A percentile compares a stretch with the other conserved stretches of the same genome.
Evolutionary conservation across 2,888 invertebrate species (phyloP).

Genomic region (Volucella bombylans): DNA sequence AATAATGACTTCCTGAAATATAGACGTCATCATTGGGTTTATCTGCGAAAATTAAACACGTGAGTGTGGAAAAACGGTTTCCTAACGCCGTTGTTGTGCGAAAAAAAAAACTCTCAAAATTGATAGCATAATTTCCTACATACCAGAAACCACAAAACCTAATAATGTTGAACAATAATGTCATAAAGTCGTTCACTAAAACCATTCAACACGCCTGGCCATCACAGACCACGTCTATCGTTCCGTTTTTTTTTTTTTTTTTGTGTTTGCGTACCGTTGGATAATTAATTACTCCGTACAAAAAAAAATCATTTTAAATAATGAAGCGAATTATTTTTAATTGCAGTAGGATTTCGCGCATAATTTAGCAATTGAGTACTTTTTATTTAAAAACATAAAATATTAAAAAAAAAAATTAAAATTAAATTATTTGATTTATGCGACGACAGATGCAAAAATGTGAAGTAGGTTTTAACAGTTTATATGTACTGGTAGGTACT

Average conservation of each 20-base stretch:
- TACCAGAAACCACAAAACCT: conserved; percentile 54
- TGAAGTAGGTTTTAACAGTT: neutral
- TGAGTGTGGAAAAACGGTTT: conserved; percentile 48
- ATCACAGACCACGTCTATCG: conserved; percentile 1
- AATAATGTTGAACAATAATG: conserved; percentile 59
- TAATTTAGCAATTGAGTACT: conserved; percentile 14
- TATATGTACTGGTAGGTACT: too few species aligned
- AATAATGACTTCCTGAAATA: conserved; percentile 64
- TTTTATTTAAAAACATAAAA: conserved; percentile 1
- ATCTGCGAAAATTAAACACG: conserved; percentile 26
- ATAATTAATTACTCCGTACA: conserved; percentile 39
- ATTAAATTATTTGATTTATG: conserved; percentile 4
- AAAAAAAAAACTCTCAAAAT: conserved; percentile 43
- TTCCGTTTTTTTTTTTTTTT: conserved; percentile 2
- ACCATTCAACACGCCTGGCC: conserved; percentile 8
- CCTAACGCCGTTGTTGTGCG: conserved; percentile 44
- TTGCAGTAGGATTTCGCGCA: conserved; percentile 25
- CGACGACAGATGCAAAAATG: conserved; percentile 9
- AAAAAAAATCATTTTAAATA: conserved; percentile 18
- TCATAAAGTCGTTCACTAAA: conserved; percentile 49
- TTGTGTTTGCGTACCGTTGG: neutral
- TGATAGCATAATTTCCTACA: conserved; percentile 52
- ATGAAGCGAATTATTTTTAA: conserved; percentile 37
- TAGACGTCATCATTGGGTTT: conserved; percentile 60
- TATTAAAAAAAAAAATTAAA: neutral